Evolutionary conservation across 2,888 invertebrate genomes (phyloP).

Genomic region (Diarsia dahlii): DNA sequence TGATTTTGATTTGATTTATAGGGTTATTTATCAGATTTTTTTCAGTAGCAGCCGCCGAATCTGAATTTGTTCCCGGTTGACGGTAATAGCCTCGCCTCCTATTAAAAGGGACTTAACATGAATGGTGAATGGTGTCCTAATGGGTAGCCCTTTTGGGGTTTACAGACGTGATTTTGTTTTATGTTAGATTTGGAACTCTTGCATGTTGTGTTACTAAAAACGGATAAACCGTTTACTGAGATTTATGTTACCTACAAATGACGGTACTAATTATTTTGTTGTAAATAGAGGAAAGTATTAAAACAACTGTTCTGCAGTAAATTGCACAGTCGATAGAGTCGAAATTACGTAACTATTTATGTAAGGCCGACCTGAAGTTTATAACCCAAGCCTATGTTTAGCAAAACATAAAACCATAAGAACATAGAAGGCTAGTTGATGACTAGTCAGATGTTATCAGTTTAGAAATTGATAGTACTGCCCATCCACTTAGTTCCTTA

Average conservation of each 20-base stretch:
- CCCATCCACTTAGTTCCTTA: constrained; percentile 16
- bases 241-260: neutral
- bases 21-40: too few species aligned
- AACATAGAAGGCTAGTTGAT: neutral
- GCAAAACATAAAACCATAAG: constrained; percentile 6
- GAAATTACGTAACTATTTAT: neutral
- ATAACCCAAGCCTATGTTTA: constrained; percentile 5
- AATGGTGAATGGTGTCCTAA: too few species aligned
- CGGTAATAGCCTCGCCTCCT: too few species aligned
- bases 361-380: neutral
- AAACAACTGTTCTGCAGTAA: neutral
- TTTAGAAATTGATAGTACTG: constrained; percentile 16
- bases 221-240: too few species aligned
- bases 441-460: constrained; percentile 25
- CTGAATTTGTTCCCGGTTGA: too few species aligned
- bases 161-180: neutral
- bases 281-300: neutral
- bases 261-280: neutral
- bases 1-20: too few species aligned
- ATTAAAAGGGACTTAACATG: too few species aligned
- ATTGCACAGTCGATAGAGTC: neutral
- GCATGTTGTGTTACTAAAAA: neutral
- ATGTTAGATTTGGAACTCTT: neutral
- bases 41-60: too few species aligned
- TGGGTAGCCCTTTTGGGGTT: neutral